Evolutionary conservation across 2,888 invertebrate genomes (phyloP).

Genomic region (Hipparchia semele): DNA sequence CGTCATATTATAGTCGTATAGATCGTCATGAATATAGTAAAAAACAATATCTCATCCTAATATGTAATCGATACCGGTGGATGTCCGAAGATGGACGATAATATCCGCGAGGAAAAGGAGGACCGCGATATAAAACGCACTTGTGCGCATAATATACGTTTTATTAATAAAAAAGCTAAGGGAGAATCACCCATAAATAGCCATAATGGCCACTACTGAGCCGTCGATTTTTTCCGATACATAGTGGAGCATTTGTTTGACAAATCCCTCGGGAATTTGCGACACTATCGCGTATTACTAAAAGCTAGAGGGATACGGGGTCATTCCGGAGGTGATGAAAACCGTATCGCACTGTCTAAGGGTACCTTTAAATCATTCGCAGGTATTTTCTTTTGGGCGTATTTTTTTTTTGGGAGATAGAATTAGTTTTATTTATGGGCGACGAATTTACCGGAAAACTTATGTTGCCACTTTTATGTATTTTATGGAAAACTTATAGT

Average conservation of each 20-base stretch:
- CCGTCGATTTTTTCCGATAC: conserved; percentile 80
- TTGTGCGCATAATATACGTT: conserved; percentile 83
- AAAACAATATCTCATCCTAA: conserved; percentile 49
- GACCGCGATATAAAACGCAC: conserved; percentile 79
- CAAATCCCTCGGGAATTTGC: conserved; percentile 78
- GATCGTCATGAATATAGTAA: conserved; percentile 30
- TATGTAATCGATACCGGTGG: conserved; percentile 65
- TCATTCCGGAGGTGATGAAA: conserved; percentile 80
- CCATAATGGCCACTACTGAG: conserved; percentile 78
- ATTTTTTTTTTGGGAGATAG: conserved; percentile 40
- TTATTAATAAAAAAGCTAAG: conserved; percentile 82
- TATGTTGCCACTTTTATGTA: background rate
- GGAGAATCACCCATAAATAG: conserved; percentile 80
- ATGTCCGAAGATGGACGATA: conserved; percentile 81
- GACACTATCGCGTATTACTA: conserved; percentile 78
- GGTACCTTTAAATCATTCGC: conserved; percentile 74
- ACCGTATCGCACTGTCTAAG: conserved; percentile 71
- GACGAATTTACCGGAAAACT: conserved; percentile 28
- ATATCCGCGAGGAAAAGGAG: conserved; percentile 70
- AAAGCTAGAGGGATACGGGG: conserved; percentile 77
- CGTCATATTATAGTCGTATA: conserved; percentile 9
- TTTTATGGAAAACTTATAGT: background rate
- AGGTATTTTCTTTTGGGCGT: conserved; percentile 67
- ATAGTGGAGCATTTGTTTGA: conserved; percentile 80
- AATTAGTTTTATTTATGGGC: conserved; percentile 56